phyloP scores from a whole-genome alignment of 2,888 invertebrate genomes.

The Lypha dubia region DNA sequence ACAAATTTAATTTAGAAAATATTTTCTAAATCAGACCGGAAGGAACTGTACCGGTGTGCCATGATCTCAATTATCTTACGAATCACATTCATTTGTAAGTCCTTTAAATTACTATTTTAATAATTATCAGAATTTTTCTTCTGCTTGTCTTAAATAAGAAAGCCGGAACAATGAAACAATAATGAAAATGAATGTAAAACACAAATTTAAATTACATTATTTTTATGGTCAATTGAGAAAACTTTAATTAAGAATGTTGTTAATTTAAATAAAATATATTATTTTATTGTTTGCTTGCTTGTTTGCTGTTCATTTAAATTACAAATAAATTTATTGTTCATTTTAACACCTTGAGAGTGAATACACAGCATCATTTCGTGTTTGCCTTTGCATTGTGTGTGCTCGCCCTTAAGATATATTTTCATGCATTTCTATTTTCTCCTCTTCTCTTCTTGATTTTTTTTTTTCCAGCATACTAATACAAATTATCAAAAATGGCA shows the following conservation, averaged over 20 bases:
- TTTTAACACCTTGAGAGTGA: neutral
- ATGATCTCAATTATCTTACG: too few species aligned
- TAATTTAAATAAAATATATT: neutral
- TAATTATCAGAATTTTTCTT: too few species aligned
- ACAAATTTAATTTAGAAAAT: too few species aligned
- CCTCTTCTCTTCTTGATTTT: too few species aligned
- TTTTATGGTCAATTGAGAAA: constrained; percentile 3
- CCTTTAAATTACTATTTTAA: too few species aligned
- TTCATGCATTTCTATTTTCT: neutral
- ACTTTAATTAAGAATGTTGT: neutral
- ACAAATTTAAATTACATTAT: neutral
- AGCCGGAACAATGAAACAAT: neutral
- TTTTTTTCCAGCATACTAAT: too few species aligned
- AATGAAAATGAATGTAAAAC: neutral
- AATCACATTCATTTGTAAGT: too few species aligned
- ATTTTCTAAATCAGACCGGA: too few species aligned
- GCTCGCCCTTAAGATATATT: neutral
- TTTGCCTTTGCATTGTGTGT: neutral
- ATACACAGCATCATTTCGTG: neutral
- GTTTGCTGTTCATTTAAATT: neutral
- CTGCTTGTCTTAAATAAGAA: neutral
- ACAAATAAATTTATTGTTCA: neutral
- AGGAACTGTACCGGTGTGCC: too few species aligned
- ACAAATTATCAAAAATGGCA: too few species aligned
- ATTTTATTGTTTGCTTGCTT: neutral